Evolutionary conservation across 1,140 invertebrate species (phyloP).

Genomic region (Bombus turneri): DNA sequence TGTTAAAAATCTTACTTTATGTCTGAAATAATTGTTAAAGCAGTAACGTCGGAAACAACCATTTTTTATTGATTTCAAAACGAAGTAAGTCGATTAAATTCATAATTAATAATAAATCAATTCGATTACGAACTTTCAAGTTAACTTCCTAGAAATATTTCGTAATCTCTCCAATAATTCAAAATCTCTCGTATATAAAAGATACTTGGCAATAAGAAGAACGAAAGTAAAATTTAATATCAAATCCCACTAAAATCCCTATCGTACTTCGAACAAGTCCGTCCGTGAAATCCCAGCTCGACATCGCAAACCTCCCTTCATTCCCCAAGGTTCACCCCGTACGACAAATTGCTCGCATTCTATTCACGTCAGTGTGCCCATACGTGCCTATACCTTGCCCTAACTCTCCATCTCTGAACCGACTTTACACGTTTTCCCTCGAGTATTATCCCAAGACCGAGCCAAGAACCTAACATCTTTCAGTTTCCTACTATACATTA

Average conservation of each 20-base stretch:
- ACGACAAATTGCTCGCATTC: conserved; percentile 23
- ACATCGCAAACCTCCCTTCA: not conserved
- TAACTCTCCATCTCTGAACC: not conserved
- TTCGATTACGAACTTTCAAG: not conserved
- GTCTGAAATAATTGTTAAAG: too few relatives aligned
- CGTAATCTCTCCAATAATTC: not conserved
- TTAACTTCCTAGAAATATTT: not conserved
- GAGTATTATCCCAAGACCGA: not conserved
- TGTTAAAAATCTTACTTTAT: too few relatives aligned
- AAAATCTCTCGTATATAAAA: not conserved
- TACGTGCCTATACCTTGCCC: conserved; percentile 8
- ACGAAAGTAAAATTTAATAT: not conserved
- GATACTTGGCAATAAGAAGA: not conserved
- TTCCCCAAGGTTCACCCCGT: not conserved
- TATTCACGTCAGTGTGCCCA: not conserved
- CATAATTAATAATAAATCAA: not conserved
- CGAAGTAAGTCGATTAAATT: too few relatives aligned
- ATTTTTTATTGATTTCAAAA: too few relatives aligned
- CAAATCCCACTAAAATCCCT: not conserved
- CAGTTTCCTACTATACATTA: not conserved
- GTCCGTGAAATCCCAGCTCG: not conserved
- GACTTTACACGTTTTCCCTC: conserved; percentile 14
- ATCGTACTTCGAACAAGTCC: not conserved
- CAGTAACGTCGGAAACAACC: too few relatives aligned
- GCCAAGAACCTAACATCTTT: not conserved